Evolutionary conservation across 92 coral and sea anemone genomes (phyloP).

Genomic region (Actinostola sp.): DNA sequence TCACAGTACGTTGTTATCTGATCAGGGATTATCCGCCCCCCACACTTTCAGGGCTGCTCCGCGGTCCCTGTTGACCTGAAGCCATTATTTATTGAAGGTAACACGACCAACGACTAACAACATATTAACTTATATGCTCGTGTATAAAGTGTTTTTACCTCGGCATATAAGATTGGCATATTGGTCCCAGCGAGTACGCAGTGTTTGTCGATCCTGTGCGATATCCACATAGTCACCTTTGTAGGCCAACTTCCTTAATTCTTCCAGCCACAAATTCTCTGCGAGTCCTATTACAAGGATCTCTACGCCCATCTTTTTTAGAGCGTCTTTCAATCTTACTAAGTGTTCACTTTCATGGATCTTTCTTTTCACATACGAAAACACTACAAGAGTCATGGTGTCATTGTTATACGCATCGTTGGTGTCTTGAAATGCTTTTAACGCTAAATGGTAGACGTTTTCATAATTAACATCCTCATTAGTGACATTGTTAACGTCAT

Average conservation of each 20-base stretch:
- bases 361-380: background rate
- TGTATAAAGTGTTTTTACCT: background rate
- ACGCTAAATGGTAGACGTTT: no score
- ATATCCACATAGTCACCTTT: background rate
- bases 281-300: background rate
- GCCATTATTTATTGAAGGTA: no score
- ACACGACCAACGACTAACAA: no score
- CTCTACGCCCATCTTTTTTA: background rate
- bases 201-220: no score
- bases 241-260: background rate
- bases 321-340: background rate
- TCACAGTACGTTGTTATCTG: no score
- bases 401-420: background rate
- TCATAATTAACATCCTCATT: no score
- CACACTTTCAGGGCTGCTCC: no score
- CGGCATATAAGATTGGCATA: background rate
- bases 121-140: no score
- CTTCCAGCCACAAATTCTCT: background rate
- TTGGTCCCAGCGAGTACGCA: background rate
- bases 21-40: no score
- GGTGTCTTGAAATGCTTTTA: no score
- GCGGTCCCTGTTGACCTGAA: no score
- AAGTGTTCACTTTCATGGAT: background rate
- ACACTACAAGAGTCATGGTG: constrained; percentile 1
- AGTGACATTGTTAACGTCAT: no score